These are phyloP conservation scores for Phoebastria nigripes DNA, from an alignment of 2,797 vertebrate genomes.

Conservation along the genomic window DNA sequence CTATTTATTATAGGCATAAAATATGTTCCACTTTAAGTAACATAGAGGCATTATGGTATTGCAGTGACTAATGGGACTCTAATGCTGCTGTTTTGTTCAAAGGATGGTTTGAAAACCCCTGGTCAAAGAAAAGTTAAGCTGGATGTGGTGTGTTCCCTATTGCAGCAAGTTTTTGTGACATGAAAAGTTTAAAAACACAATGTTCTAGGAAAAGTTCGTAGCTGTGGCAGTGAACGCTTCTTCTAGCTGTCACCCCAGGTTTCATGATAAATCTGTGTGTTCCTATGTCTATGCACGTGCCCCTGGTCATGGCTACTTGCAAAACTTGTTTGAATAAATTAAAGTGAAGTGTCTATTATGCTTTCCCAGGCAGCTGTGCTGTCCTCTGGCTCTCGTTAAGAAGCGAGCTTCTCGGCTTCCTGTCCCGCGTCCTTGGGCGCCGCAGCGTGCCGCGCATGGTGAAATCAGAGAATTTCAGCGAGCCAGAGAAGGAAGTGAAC, in stretches of 20 bases:
- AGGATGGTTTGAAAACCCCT: neutral
- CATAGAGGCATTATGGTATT: neutral
- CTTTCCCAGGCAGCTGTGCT: neutral
- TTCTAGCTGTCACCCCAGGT: neutral
- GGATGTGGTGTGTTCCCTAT: neutral
- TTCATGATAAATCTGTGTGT: neutral
- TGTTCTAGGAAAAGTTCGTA: neutral
- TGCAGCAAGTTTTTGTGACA: neutral
- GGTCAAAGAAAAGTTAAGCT: neutral
- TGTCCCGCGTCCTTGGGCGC: neutral
- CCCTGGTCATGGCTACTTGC: neutral
- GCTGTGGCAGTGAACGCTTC: neutral
- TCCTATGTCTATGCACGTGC: neutral
- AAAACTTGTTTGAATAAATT: neutral
- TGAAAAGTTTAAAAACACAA: neutral
- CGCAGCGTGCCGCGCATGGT: fast-evolving
- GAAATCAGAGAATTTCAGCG: conserved; percentile 55
- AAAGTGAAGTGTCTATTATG: neutral
- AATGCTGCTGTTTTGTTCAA: neutral
- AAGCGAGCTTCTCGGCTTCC: neutral
- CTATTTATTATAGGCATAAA: neutral
- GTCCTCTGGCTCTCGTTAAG: neutral
- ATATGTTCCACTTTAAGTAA: neutral
- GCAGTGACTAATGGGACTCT: neutral
- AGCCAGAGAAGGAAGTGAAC: neutral